Base-by-base conservation (phyloP, 2,888 invertebrate species). In the Cremastinae sp. region DNA sequence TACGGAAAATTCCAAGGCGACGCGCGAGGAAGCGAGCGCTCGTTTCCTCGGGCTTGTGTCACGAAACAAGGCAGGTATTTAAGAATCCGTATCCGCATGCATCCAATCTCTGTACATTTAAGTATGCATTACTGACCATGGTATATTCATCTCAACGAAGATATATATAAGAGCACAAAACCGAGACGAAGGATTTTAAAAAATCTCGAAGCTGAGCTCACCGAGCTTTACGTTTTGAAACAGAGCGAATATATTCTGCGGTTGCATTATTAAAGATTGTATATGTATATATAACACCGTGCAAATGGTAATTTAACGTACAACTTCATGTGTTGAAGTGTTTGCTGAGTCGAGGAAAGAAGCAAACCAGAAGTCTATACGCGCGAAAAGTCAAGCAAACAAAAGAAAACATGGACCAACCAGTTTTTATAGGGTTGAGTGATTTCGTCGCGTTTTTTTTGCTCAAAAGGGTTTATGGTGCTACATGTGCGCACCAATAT, bases 151-250 rank as follows among this genome's bases (percentile, higher is more conserved):
- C 18, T 14, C 22, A 28, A 61, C 8, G 43, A 54, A 66, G 61
- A n/a, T n/a, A n/a, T n/a, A n/a, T n/a, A n/a, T 2, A 49, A 45
- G 49, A 41, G 47, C 14, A 36, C 18, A 34, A 16, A 54, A 41
- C 10, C 34, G 28, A 43, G 45, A 70, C 59, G 36, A 61, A 61
- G 64, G 54, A 75, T 75, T 41, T 66, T 71, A 65, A 41, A 61
- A 20, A 16, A 28, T 36, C 12, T n/a, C n/a, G n/a, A n/a, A n/a
- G n/a, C n/a, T n/a, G n/a, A n/a, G n/a, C n/a, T n/a, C n/a, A n/a
- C n/a, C n/a, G n/a, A n/a, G 22, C 45, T 12, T 51, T 70, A 51
- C 36, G n/a, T 16, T 38, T 54, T 64, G 53, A 38, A 65, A 75
- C n/a, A n/a, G 65, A 54, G 14, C 53, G 49, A 75, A 41, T 61